These are phyloP conservation scores for Globodera rostochiensis DNA, from an alignment of 1,140 invertebrate species.

Conservation along the genomic window DNA sequence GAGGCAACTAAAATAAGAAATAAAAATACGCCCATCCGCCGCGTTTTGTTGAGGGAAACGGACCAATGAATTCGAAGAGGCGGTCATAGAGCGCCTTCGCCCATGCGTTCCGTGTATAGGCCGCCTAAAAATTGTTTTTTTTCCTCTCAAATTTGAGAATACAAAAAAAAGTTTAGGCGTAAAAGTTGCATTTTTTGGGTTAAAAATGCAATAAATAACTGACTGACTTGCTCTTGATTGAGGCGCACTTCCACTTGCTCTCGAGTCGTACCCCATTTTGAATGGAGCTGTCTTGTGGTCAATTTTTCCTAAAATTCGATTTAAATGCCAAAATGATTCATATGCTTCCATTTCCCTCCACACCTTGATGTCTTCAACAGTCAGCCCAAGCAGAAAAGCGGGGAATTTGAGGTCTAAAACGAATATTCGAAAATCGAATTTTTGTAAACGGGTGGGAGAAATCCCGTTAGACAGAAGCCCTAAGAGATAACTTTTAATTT, in stretches of 20 bases:
- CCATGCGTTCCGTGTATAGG: constrained; percentile 61
- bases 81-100: constrained; percentile 74
- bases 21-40: background rate
- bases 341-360: background rate
- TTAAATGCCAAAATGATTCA: constrained; percentile 28
- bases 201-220: background rate
- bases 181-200: constrained; percentile 45
- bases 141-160: background rate
- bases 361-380: constrained; percentile 70
- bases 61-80: constrained; percentile 76
- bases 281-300: constrained; percentile 73
- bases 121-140: constrained; percentile 6
- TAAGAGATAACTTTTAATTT: too few species aligned
- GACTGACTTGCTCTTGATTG: constrained; percentile 75
- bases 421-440: background rate
- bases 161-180: constrained; percentile 65
- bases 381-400: constrained; percentile 73
- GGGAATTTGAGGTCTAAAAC: constrained; percentile 74
- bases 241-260: constrained; percentile 75
- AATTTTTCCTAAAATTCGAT: constrained; percentile 39
- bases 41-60: background rate
- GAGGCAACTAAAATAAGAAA: constrained; percentile 48
- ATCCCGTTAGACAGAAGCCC: too few species aligned
- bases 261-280: constrained; percentile 76
- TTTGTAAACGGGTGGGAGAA: too few species aligned